These are phyloP conservation scores for Araneus ventricosus DNA, from an alignment of 1,140 invertebrate genomes.

Conservation along the genomic window DNA sequence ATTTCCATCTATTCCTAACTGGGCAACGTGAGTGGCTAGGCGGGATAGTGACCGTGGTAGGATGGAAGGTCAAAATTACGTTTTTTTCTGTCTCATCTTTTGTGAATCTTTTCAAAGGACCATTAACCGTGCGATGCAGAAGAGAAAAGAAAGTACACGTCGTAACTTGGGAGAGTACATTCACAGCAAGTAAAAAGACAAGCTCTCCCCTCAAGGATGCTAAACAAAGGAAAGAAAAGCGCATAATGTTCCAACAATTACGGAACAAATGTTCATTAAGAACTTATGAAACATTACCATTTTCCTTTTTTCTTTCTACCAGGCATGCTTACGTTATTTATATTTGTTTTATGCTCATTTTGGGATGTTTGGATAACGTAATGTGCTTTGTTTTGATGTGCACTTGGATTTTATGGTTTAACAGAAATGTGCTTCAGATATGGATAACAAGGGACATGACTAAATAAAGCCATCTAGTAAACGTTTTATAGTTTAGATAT, in stretches of 20 bases:
- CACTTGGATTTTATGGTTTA: not conserved
- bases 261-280: constrained; percentile 21
- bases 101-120: not conserved
- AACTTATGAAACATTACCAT: constrained; percentile 1
- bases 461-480: not conserved
- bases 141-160: not conserved
- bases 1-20: not conserved
- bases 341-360: constrained; percentile 15
- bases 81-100: not conserved
- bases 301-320: not conserved
- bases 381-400: not conserved
- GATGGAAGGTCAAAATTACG: constrained; percentile 50
- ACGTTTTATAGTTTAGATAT: not conserved
- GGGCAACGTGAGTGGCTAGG: constrained; percentile 1
- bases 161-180: constrained; percentile 5
- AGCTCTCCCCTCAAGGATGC: not conserved
- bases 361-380: not conserved
- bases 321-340: not conserved
- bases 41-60: constrained; percentile 53
- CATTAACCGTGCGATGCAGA: not conserved
- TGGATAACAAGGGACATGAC: not conserved
- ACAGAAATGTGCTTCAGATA: not conserved
- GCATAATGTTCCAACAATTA: constrained; percentile 28
- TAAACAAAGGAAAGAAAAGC: constrained; percentile 1
- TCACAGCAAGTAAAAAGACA: not conserved